phyloP scores from a whole-genome alignment of 2,797 vertebrate genomes.

The Poeciliopsis infans region DNA sequence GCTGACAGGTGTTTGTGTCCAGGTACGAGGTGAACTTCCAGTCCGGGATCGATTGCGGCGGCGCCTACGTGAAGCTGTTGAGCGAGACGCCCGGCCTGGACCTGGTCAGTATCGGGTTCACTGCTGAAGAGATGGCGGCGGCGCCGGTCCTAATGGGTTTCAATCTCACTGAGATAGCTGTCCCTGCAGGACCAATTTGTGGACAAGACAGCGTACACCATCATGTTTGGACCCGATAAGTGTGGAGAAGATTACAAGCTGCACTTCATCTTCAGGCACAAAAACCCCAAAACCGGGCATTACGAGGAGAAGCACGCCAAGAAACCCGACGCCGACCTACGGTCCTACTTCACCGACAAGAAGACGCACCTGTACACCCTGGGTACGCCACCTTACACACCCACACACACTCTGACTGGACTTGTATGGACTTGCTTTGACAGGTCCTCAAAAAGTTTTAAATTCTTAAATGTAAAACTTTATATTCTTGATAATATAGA shows the following conservation, averaged over 20 bases:
- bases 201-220: conserved; percentile 96
- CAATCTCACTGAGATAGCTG: neutral
- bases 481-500: too few species aligned
- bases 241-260: conserved; percentile 98
- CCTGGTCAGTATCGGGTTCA: conserved; percentile 81
- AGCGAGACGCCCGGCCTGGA: conserved; percentile 87
- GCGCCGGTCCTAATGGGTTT: too few species aligned
- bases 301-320: conserved; percentile 97
- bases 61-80: conserved; percentile 96
- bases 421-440: too few species aligned
- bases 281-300: conserved; percentile 92
- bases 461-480: too few species aligned
- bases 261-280: conserved; percentile 99
- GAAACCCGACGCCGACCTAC: conserved; percentile 91
- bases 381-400: conserved; percentile 71
- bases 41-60: conserved; percentile 95
- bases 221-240: conserved; percentile 99
- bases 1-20: neutral
- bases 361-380: conserved; percentile 96
- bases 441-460: too few species aligned
- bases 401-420: neutral
- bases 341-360: conserved; percentile 95
- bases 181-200: conserved; percentile 88
- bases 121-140: neutral
- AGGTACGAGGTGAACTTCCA: conserved; percentile 99